Percentiles rank a stretch among this genome's conserved stretches.
phyloP scores from a whole-genome alignment of 2,888 invertebrate genomes.

The Eucera pruinosa region DNA sequence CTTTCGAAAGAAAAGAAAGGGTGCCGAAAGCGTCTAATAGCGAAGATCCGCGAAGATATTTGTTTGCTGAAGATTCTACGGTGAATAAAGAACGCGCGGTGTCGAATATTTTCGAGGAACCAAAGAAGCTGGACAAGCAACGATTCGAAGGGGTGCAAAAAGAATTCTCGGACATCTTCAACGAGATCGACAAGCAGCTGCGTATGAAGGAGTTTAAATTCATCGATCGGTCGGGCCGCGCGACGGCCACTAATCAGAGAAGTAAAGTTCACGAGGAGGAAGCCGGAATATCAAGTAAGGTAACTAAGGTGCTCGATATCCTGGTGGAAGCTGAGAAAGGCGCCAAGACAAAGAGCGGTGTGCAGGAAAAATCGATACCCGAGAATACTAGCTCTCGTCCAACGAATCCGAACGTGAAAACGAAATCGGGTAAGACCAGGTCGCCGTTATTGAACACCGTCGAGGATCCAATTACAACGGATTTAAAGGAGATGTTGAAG shows the following conservation, averaged over 20 bases:
- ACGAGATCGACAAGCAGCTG: conserved; percentile 77
- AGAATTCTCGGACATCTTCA: conserved; percentile 79
- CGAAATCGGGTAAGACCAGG: conserved; percentile 48
- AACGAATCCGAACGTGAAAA: conserved; percentile 33
- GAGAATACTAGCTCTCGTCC: conserved; percentile 38
- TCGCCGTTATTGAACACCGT: conserved; percentile 62
- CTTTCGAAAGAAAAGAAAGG: conserved; percentile 32
- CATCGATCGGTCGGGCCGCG: conserved; percentile 37
- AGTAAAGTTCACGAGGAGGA: conserved; percentile 55
- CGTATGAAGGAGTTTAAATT: conserved; percentile 65
- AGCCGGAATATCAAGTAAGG: conserved; percentile 72
- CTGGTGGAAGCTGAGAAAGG: conserved; percentile 75
- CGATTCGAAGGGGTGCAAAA: conserved; percentile 54
- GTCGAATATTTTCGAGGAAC: conserved; percentile 21
- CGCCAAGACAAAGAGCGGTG: conserved; percentile 56
- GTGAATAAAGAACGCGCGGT: conserved; percentile 29
- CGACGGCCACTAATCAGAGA: conserved; percentile 39
- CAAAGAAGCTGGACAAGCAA: conserved; percentile 28
- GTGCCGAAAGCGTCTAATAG: conserved; percentile 26
- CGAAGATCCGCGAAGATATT: conserved; percentile 40
- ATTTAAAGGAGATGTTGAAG: conserved; percentile 89
- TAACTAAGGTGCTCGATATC: conserved; percentile 76
- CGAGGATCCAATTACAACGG: conserved; percentile 74
- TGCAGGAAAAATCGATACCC: conserved; percentile 56
- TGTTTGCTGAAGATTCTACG: conserved; percentile 33